phyloP scores from a whole-genome alignment of 2,888 invertebrate species.

The Coenonympha arcania region DNA sequence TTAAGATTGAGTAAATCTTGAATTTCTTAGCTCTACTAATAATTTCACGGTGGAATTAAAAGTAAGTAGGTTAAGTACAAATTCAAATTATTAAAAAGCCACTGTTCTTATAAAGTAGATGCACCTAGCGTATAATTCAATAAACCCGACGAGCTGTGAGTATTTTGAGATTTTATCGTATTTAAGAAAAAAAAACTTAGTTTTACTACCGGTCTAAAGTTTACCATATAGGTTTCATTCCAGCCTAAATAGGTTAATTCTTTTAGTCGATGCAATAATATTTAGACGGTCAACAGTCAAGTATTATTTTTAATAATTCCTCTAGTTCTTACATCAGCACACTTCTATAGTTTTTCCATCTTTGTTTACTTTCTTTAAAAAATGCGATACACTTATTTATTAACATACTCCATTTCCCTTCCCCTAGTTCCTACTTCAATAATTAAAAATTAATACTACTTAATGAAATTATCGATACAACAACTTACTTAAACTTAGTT shows the following conservation, averaged over 20 bases:
- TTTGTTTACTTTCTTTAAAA: slow-evolving; percentile 28
- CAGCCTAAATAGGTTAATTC: slow-evolving; percentile 67
- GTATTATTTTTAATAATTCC: slow-evolving; percentile 31
- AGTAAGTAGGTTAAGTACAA: slow-evolving; percentile 71
- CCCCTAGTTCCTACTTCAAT: slow-evolving; percentile 63
- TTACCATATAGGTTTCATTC: slow-evolving; percentile 58
- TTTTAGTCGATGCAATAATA: slow-evolving; percentile 51
- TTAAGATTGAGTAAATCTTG: slow-evolving; percentile 24
- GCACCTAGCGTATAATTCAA: slow-evolving; percentile 73
- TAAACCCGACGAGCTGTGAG: slow-evolving; percentile 74
- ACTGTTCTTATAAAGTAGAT: slow-evolving; percentile 74
- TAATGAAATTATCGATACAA: slow-evolving; percentile 44
- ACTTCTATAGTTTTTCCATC: slow-evolving; percentile 34
- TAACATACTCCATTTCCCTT: slow-evolving; percentile 39
- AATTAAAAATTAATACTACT: slow-evolving; percentile 45
- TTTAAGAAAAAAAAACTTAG: slow-evolving; percentile 62
- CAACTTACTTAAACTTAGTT: slow-evolving; percentile 51
- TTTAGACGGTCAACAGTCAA: slow-evolving; percentile 43
- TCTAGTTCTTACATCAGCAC: slow-evolving; percentile 41
- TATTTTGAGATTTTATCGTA: slow-evolving; percentile 75
- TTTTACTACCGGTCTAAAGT: slow-evolving; percentile 55
- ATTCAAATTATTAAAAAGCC: slow-evolving; percentile 72
- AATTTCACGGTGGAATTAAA: slow-evolving; percentile 52
- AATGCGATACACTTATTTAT: slow-evolving; percentile 28
- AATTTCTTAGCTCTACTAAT: slow-evolving; percentile 37